phyloP scores from a whole-genome alignment of 2,888 invertebrate genomes.

The Parnassius smintheus region DNA sequence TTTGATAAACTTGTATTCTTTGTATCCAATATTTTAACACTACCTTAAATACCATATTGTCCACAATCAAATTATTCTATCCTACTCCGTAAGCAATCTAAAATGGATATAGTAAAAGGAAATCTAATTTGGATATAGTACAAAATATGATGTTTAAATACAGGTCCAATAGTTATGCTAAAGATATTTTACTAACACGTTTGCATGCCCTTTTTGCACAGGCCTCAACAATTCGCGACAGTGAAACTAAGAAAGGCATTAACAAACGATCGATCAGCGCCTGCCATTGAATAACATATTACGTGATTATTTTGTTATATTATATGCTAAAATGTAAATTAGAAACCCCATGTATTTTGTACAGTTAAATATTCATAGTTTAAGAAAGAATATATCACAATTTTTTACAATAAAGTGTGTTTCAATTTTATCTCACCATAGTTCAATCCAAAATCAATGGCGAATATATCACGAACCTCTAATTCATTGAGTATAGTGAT shows the following conservation, averaged over 20 bases:
- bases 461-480: too few relatives aligned
- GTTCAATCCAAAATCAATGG: too few relatives aligned
- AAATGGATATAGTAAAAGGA: too few relatives aligned
- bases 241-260: slow-evolving; percentile 93
- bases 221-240: slow-evolving; percentile 93
- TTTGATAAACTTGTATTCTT: too few relatives aligned
- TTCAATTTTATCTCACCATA: slow-evolving; percentile 39
- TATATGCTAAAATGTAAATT: slow-evolving; percentile 74
- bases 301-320: slow-evolving; percentile 71
- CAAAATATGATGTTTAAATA: background rate
- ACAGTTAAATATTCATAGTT: slow-evolving; percentile 81
- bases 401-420: slow-evolving; percentile 70
- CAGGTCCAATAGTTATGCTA: background rate
- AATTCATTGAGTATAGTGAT: too few relatives aligned
- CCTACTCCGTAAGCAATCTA: slow-evolving; percentile 3
- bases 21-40: too few relatives aligned
- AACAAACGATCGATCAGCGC: slow-evolving; percentile 92
- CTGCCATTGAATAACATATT: slow-evolving; percentile 82
- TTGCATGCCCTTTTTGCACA: slow-evolving; percentile 65
- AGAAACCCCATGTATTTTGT: slow-evolving; percentile 78
- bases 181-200: slow-evolving; percentile 20
- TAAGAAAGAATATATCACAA: slow-evolving; percentile 81
- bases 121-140: background rate
- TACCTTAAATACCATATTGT: background rate
- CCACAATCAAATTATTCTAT: slow-evolving; percentile 10